phyloP scores from a whole-genome alignment of 2,113 vertebrate genomes.

The Callospermophilus lateralis region DNA sequence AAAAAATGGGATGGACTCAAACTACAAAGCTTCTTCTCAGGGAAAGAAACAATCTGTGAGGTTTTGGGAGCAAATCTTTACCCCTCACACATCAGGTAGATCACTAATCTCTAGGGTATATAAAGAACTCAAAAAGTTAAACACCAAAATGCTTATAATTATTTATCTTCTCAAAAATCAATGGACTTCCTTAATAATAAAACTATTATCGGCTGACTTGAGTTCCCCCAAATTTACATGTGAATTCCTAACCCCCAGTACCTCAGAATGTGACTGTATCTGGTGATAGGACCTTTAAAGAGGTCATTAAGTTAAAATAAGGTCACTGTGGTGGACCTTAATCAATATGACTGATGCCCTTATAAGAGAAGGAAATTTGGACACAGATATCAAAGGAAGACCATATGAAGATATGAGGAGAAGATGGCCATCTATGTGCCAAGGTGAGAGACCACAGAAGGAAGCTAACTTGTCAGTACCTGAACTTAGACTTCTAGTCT shows the following conservation, averaged over 20 bases:
- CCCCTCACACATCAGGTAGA: no score
- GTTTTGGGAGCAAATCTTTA: no score
- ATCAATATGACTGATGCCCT: background rate
- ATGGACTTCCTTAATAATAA: conserved; percentile 36
- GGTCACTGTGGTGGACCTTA: background rate
- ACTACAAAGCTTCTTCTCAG: no score
- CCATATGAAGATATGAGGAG: background rate
- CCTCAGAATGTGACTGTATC: conserved; percentile 39
- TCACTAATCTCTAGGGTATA: no score
- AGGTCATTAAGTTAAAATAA: conserved; percentile 44
- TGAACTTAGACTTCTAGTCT: background rate
- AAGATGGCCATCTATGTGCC: background rate
- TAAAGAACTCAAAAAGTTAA: no score
- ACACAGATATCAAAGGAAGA: background rate
- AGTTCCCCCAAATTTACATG: background rate
- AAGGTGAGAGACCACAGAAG: background rate
- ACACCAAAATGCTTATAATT: background rate
- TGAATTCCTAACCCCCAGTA: background rate
- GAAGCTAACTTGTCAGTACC: background rate
- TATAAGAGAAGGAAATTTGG: background rate
- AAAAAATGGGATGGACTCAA: no score
- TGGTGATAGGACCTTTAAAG: background rate
- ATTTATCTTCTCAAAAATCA: background rate
- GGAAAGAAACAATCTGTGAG: no score
- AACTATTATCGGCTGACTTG: background rate